phyloP scores from a whole-genome alignment of 2,888 invertebrate genomes.

The Diarsia dahlii region DNA sequence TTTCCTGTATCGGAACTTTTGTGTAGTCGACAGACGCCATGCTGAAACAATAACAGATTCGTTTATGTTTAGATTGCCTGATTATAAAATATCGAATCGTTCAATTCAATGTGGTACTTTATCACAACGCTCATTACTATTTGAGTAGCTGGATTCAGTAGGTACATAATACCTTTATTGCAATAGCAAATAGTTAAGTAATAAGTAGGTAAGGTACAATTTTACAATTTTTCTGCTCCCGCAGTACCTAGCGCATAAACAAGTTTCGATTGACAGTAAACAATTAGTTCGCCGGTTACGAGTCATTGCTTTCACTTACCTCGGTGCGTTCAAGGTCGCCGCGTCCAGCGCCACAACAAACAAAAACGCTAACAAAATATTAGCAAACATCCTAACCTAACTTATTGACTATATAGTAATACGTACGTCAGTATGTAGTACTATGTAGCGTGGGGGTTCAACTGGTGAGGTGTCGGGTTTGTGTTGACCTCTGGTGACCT shows the following conservation, averaged over 20 bases:
- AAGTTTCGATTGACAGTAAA: constrained; percentile 21
- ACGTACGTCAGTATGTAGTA: constrained; percentile 52
- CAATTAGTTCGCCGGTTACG: constrained; percentile 8
- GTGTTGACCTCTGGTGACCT: constrained; percentile 45
- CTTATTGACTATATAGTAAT: constrained; percentile 21
- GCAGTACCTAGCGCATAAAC: neutral
- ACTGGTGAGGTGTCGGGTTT: constrained; percentile 31
- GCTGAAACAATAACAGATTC: constrained; percentile 67
- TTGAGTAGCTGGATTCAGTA: too few species aligned
- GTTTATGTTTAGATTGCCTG: neutral
- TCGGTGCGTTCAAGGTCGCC: constrained; percentile 72
- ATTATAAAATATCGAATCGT: neutral
- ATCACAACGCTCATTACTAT: neutral
- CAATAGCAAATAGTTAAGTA: too few species aligned
- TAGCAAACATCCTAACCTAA: constrained; percentile 49
- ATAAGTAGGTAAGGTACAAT: too few species aligned
- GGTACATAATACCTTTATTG: too few species aligned
- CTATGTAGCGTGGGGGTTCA: constrained; percentile 9
- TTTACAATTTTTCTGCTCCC: neutral
- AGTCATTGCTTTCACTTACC: constrained; percentile 64
- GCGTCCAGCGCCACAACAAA: constrained; percentile 56
- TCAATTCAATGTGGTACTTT: neutral
- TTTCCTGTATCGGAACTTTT: constrained; percentile 88
- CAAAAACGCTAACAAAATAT: constrained; percentile 54
- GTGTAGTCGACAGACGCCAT: constrained; percentile 84